Conservation (phyloP, 2,888 invertebrate genomes). For the Parascotia fuliginaria region DNA sequence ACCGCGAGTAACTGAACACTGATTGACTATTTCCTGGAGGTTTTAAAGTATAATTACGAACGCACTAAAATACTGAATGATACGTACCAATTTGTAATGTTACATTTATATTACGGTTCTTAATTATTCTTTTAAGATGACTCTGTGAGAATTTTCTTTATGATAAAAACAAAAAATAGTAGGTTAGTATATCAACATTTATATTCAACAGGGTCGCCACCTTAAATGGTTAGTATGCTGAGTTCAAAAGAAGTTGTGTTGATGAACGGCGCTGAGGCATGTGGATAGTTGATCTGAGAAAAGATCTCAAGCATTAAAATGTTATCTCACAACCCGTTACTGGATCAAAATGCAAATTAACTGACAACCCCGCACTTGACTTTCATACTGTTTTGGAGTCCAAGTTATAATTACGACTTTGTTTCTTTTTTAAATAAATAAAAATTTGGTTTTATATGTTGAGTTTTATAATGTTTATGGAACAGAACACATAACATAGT, state of each 20-base stretch:
- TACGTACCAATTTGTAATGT: constrained; percentile 55
- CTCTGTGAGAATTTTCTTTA: constrained; percentile 42
- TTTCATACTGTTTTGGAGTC: constrained; percentile 40
- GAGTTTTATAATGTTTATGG: constrained; percentile 6
- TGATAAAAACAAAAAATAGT: constrained; percentile 46
- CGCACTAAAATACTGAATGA: constrained; percentile 49
- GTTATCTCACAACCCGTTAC: constrained; percentile 63
- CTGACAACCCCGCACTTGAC: constrained; percentile 50
- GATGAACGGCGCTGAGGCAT: constrained; percentile 53
- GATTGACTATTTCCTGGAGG: constrained; percentile 64
- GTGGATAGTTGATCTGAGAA: constrained; percentile 57
- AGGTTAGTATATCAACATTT: constrained; percentile 53
- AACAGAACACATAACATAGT: constrained; percentile 22
- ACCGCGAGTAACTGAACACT: constrained; percentile 60
- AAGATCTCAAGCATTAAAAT: constrained; percentile 62
- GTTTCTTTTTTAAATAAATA: constrained; percentile 5
- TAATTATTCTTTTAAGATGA: constrained; percentile 46
- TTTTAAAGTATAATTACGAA: constrained; percentile 52
- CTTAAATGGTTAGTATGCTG: constrained; percentile 54
- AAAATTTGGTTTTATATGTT: background rate
- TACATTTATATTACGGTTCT: constrained; percentile 48
- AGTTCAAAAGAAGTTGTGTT: constrained; percentile 56
- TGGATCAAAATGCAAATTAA: constrained; percentile 68
- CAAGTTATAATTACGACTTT: constrained; percentile 37
- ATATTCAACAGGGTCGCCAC: constrained; percentile 43